These are phyloP conservation scores for Lysandra bellargus DNA, from an alignment of 2,888 invertebrate species.

Conservation along the genomic window DNA sequence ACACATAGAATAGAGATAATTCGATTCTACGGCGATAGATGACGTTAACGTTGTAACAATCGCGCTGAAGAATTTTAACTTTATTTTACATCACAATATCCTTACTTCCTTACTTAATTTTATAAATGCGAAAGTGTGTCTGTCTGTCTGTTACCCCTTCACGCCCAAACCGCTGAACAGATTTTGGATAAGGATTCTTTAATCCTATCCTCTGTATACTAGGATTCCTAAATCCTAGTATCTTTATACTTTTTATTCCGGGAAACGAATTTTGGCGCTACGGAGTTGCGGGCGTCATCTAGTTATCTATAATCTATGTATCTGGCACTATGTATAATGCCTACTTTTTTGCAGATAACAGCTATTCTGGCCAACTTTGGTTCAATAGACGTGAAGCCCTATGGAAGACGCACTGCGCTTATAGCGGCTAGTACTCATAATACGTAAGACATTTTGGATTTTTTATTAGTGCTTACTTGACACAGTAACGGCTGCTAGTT, in stretches of 20 bases:
- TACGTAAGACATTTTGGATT: conserved; percentile 67
- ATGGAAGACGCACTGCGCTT: conserved; percentile 75
- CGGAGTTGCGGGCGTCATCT: no score
- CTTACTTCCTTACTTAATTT: no score
- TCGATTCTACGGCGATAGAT: background rate
- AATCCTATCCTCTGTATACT: no score
- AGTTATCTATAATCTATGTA: no score
- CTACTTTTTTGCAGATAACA: conserved; percentile 67
- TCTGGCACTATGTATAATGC: background rate
- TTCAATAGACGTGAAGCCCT: conserved; percentile 82
- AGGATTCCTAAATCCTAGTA: no score
- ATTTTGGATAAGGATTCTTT: no score
- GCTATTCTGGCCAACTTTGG: conserved; percentile 81
- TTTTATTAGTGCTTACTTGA: background rate
- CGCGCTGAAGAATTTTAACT: background rate
- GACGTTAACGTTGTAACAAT: background rate
- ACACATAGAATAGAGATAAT: background rate
- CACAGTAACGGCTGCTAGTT: no score
- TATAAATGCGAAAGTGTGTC: no score
- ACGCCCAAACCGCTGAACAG: no score
- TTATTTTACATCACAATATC: background rate
- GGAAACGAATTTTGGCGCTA: no score
- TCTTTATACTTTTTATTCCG: no score
- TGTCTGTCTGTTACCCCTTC: no score
- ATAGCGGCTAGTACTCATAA: conserved; percentile 82